Evolutionary conservation across 2,888 invertebrate species (phyloP).

Genomic region (Drosophila robusta): DNA sequence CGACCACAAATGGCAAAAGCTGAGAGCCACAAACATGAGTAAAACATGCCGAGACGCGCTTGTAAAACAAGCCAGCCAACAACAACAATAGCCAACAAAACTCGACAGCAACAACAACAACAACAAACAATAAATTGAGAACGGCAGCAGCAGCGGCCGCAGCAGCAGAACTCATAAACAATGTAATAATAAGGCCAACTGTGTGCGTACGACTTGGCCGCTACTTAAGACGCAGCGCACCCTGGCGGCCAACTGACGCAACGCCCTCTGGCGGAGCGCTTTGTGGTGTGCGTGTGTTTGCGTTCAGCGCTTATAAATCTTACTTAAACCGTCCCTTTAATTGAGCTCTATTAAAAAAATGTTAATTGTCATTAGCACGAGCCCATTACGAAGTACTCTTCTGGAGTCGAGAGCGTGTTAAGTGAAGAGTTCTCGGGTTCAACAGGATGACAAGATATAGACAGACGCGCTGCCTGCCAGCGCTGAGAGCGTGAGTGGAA

Average conservation of each 20-base stretch:
- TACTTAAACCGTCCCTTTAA: constrained; percentile 70
- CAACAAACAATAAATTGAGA: constrained; percentile 69
- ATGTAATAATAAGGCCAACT: constrained; percentile 76
- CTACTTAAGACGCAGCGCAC: constrained; percentile 57
- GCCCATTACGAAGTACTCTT: constrained; percentile 13
- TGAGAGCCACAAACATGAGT: constrained; percentile 64
- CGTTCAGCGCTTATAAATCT: constrained; percentile 68
- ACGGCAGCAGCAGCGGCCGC: constrained; percentile 34
- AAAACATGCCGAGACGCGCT: constrained; percentile 73
- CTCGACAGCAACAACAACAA: constrained; percentile 34
- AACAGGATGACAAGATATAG: constrained; percentile 3
- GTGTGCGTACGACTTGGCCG: constrained; percentile 39
- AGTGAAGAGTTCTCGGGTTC: constrained; percentile 16
- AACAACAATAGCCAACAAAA: constrained; percentile 37
- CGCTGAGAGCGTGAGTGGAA: not conserved
- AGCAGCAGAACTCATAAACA: constrained; percentile 69
- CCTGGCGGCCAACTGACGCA: constrained; percentile 36
- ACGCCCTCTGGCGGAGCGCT: constrained; percentile 41
- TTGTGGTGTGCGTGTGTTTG: constrained; percentile 7
- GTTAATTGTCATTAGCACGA: constrained; percentile 72
- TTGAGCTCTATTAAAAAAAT: constrained; percentile 75
- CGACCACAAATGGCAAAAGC: constrained; percentile 62
- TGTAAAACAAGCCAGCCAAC: constrained; percentile 69
- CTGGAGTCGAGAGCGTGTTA: constrained; percentile 9
- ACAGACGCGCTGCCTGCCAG: not conserved